Conservation (phyloP, 2,797 vertebrate species). For the Sebastes kiyomatsui region DNA sequence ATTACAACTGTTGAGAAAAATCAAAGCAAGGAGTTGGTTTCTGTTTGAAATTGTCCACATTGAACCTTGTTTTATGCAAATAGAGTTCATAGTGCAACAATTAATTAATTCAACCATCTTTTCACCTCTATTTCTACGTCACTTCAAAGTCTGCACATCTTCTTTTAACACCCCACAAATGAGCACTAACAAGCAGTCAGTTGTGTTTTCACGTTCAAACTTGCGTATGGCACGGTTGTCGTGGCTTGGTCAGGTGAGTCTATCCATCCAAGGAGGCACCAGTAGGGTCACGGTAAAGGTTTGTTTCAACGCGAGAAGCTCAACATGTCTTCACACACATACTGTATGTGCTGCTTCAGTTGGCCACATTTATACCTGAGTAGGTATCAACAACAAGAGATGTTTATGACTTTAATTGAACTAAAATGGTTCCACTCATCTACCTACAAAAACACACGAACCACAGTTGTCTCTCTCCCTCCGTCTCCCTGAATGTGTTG, state of each 20-base stretch:
- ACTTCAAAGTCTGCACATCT: conserved; percentile 18
- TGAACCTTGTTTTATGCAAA: conserved; percentile 13
- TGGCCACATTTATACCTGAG: conserved; percentile 62
- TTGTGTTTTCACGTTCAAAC: background rate
- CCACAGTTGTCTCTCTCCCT: background rate
- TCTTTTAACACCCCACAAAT: background rate
- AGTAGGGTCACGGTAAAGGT: conserved; percentile 25
- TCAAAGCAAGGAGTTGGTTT: background rate
- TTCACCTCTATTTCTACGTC: conserved; percentile 33
- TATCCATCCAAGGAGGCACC: conserved; percentile 57
- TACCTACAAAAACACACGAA: conserved; percentile 35
- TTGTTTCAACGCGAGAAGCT: conserved; percentile 10
- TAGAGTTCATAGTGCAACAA: conserved; percentile 66
- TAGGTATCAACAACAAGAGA: conserved; percentile 32
- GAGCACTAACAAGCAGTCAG: background rate
- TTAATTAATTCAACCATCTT: background rate
- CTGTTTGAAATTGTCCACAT: conserved; percentile 10
- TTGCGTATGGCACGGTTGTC: conserved; percentile 56
- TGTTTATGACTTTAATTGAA: background rate
- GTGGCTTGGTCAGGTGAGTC: conserved; percentile 22
- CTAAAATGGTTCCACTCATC: conserved; percentile 6
- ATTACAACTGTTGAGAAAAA: conserved; percentile 24
- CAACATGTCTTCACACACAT: background rate
- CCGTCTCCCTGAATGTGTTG: conserved; percentile 42
- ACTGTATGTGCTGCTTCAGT: background rate